phyloP scores from a whole-genome alignment of 23 tunicate genomes.

The Ascidia mentula region DNA sequence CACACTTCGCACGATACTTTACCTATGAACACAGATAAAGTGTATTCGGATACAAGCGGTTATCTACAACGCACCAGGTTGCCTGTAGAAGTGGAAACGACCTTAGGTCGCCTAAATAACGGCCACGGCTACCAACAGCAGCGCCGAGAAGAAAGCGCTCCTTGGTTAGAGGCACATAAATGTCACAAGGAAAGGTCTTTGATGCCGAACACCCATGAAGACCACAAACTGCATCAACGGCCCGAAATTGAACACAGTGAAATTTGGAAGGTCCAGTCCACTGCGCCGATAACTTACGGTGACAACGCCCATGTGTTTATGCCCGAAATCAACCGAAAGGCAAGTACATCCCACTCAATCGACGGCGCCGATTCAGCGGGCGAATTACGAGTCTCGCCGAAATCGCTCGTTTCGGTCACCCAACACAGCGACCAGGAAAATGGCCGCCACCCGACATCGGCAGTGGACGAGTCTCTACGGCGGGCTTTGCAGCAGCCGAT shows the following conservation, averaged over 20 bases:
- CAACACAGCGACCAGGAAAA: not conserved
- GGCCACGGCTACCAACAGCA: not conserved
- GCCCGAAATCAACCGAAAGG: not conserved
- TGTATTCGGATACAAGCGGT: not conserved
- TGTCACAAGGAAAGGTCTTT: not conserved
- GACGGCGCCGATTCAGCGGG: not conserved
- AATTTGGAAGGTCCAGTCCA: not conserved
- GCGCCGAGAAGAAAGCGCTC: not conserved
- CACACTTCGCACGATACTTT: not conserved
- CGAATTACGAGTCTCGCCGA: not conserved
- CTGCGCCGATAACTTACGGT: not conserved
- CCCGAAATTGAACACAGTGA: too few species aligned
- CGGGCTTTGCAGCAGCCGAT: constrained; percentile 7
- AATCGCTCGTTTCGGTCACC: not conserved
- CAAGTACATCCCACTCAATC: not conserved
- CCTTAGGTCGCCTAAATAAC: not conserved
- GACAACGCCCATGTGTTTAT: not conserved
- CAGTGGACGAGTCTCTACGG: not conserved
- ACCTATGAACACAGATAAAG: not conserved
- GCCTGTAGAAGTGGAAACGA: not conserved
- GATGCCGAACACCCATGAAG: not conserved
- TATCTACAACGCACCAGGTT: not conserved
- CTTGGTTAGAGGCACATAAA: not conserved
- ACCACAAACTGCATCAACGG: too few species aligned
- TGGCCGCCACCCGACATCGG: not conserved